Base-by-base conservation (phyloP, 2,797 vertebrate genomes). In the Pseudochromis fuscus region DNA sequence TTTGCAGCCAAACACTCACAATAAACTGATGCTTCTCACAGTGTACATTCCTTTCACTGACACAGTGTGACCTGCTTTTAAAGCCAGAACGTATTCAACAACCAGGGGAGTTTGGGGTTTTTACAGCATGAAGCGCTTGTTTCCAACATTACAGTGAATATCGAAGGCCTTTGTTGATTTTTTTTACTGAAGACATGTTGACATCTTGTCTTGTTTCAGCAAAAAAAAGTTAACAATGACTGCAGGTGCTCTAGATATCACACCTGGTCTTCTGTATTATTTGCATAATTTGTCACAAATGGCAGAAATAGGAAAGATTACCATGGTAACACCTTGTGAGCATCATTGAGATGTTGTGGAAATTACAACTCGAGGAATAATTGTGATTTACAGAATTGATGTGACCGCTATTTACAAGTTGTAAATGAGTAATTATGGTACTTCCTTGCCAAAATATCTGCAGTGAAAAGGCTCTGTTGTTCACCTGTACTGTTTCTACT, bases 101-200 rank as follows among this genome's bases (percentile, higher is more conserved):
- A n/a, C 61, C 16, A 49, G 48, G 64, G 7, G 60, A 6, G 0
- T 63, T 33, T 81, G 25, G 42, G 59, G 44, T 42, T 49, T 72
- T 25, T 8, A 2, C n/a, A 46, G 12, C 27, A 27, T 5, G 19
- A 65, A 28, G 44, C 19, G 9, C n/a, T 52, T 57, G 12, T 59
- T 59, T 72, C 46, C 40, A 67, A 11, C 5, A 44, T 64, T 44
- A 75, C 23, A 64, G 16, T 40, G 30, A 27, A 44, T 45, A 16
- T 48, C 5, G 15, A 13, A 37, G 33, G 33, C 5, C 11, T n/a
- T n/a, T n/a, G n/a, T n/a, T n/a, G n/a, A n/a, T n/a, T n/a, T n/a
- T 15, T 37, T 37, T 37, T 13, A 52, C n/a, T 18, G 30, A 19
- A 53, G 37, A 69, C 3, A 15, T 25, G 52, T 33, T 55, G 18